Conservation (phyloP, 2,113 vertebrate genomes). For the Origma solitaria region DNA sequence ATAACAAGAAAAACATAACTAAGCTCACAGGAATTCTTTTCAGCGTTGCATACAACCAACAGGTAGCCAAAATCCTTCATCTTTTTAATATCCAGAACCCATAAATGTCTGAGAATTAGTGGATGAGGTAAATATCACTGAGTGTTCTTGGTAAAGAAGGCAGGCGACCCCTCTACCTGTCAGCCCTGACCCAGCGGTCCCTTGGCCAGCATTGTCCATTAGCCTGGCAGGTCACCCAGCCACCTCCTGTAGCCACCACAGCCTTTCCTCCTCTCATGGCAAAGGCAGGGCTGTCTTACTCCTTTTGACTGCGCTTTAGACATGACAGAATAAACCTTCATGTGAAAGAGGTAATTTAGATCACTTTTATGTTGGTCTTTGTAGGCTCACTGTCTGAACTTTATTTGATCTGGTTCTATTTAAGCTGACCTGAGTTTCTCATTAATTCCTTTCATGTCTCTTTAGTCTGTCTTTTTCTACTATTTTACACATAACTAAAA, state of each 20-base stretch:
- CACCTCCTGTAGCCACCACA: background rate
- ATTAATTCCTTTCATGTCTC: background rate
- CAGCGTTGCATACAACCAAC: background rate
- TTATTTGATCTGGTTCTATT: conserved; percentile 3
- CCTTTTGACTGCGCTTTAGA: background rate
- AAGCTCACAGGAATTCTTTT: background rate
- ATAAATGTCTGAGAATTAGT: background rate
- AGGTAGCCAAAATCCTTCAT: background rate
- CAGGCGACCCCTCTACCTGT: background rate
- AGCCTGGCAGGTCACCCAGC: background rate
- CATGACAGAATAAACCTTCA: background rate
- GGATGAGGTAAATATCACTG: background rate
- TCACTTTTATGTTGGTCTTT: background rate
- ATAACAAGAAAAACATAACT: background rate
- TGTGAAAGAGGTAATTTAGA: background rate
- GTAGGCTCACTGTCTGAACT: background rate
- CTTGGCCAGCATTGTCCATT: background rate
- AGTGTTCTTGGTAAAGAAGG: background rate
- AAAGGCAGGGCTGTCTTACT: background rate
- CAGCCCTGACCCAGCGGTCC: background rate
- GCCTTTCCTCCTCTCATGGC: background rate
- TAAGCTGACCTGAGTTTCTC: background rate
- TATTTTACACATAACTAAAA: background rate
- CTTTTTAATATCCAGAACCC: background rate
- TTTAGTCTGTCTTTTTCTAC: background rate